Conservation (phyloP, 2,797 vertebrate species). For the Xiphophorus birchmanni region DNA sequence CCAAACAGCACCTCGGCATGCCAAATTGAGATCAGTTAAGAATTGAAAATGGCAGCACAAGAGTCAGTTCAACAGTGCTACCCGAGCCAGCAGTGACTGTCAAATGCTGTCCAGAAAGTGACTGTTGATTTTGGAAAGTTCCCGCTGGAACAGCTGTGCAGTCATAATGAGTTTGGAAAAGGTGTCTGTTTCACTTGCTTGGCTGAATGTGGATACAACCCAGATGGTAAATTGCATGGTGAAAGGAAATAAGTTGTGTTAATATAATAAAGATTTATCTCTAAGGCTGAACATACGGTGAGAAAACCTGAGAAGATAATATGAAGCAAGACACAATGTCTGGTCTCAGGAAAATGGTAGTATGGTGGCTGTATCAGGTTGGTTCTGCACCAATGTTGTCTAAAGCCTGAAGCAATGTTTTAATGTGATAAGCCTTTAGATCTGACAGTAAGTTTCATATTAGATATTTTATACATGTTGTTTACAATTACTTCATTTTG, state of each 20-base stretch:
- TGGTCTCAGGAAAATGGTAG: background rate
- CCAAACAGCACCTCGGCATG: slow-evolving; percentile 5
- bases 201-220: slow-evolving; percentile 44
- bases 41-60: slow-evolving; percentile 25
- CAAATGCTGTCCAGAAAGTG: slow-evolving; percentile 51
- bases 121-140: slow-evolving; percentile 66
- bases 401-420: slow-evolving; percentile 1
- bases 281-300: slow-evolving; percentile 4
- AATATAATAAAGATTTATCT: slow-evolving; percentile 24
- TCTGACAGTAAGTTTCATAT: background rate
- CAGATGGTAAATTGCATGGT: slow-evolving; percentile 45
- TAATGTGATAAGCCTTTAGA: slow-evolving; percentile 14
- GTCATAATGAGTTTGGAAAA: slow-evolving; percentile 71
- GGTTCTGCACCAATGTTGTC: slow-evolving; percentile 4
- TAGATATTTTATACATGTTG: background rate
- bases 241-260: slow-evolving; percentile 26
- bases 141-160: slow-evolving; percentile 70
- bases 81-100: slow-evolving; percentile 31
- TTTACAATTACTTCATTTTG: background rate
- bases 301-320: slow-evolving; percentile 10
- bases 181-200: slow-evolving; percentile 47
- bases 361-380: background rate
- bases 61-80: slow-evolving; percentile 11
- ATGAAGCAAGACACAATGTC: background rate
- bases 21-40: slow-evolving; percentile 49